A percentile compares a stretch with the other conserved stretches of the same genome.
These are phyloP conservation scores for Sylvietta virens DNA, from an alignment of 2,113 vertebrate genomes.

Conservation along the genomic window DNA sequence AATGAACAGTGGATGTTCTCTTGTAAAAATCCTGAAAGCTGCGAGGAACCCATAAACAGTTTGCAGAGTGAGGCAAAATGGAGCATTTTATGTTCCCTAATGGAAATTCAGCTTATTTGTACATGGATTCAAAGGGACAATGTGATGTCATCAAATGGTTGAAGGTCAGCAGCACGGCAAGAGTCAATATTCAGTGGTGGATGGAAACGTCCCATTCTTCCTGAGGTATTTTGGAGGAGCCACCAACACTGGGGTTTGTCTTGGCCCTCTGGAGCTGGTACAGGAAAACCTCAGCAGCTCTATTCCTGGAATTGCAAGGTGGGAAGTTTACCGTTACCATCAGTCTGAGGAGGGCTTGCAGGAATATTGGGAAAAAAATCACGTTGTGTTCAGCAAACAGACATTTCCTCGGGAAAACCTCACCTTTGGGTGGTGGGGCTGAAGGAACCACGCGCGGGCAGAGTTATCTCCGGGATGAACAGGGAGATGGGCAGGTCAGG, in stretches of 20 bases:
- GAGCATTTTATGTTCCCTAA: conserved; percentile 72
- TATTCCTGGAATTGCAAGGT: conserved; percentile 79
- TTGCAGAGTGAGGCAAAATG: conserved; percentile 76
- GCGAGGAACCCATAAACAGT: conserved; percentile 79
- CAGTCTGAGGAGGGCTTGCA: conserved; percentile 32
- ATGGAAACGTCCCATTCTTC: conserved; percentile 79
- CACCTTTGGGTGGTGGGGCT: background rate
- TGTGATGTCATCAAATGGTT: conserved; percentile 75
- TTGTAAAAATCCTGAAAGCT: conserved; percentile 75
- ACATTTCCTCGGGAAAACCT: background rate
- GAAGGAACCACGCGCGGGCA: rapidly evolving
- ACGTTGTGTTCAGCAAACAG: background rate
- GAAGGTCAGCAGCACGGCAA: conserved; percentile 59
- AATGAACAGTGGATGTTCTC: conserved; percentile 78
- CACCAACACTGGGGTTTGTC: conserved; percentile 55
- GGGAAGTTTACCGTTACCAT: conserved; percentile 62
- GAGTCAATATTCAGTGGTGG: conserved; percentile 74
- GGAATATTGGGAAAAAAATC: background rate
- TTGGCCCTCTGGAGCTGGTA: conserved; percentile 65
- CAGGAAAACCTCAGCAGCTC: conserved; percentile 70
- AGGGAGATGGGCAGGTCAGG: background rate
- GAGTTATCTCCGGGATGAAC: background rate
- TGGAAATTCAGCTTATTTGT: conserved; percentile 80
- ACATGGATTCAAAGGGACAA: conserved; percentile 73
- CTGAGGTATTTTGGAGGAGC: conserved; percentile 51